Conservation (phyloP, 1,140 invertebrate species). For the Tribolium castaneum region DNA sequence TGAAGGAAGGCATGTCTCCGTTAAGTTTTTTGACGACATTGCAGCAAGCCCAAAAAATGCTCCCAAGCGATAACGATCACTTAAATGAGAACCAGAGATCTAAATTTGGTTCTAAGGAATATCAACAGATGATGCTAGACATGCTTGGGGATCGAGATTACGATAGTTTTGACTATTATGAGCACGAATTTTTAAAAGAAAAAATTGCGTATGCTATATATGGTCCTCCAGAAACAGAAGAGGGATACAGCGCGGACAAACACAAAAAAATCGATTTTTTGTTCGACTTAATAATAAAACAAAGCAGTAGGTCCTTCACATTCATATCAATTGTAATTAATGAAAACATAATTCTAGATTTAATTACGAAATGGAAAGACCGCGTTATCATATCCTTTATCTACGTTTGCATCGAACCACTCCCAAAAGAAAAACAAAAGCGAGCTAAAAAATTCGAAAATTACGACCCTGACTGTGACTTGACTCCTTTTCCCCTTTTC, state of each 20-base stretch:
- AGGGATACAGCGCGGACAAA: conserved; percentile 50
- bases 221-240: conserved; percentile 49
- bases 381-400: conserved; percentile 55
- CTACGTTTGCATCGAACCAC: conserved; percentile 56
- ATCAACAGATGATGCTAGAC: conserved; percentile 56
- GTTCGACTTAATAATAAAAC: conserved; percentile 46
- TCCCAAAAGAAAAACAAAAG: conserved; percentile 54
- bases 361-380: conserved; percentile 53
- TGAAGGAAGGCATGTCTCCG: conserved; percentile 42
- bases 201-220: conserved; percentile 58
- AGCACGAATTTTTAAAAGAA: conserved; percentile 52
- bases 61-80: conserved; percentile 41
- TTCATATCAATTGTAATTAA: no score
- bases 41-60: conserved; percentile 32
- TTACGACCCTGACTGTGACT: conserved; percentile 55
- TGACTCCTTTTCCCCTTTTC: conserved; percentile 56
- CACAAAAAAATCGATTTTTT: conserved; percentile 44
- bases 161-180: conserved; percentile 55
- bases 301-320: conserved; percentile 51
- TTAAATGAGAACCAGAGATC: conserved; percentile 23
- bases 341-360: conserved; percentile 36
- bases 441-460: conserved; percentile 48
- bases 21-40: conserved; percentile 37
- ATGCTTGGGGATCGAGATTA: conserved; percentile 59
- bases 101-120: conserved; percentile 46